Evolutionary conservation across 35 echinoderm and acorn worm genomes (phyloP), one percentile per base, ranked within the genome.

Genomic region (Ophioderma brevispina): DNA sequence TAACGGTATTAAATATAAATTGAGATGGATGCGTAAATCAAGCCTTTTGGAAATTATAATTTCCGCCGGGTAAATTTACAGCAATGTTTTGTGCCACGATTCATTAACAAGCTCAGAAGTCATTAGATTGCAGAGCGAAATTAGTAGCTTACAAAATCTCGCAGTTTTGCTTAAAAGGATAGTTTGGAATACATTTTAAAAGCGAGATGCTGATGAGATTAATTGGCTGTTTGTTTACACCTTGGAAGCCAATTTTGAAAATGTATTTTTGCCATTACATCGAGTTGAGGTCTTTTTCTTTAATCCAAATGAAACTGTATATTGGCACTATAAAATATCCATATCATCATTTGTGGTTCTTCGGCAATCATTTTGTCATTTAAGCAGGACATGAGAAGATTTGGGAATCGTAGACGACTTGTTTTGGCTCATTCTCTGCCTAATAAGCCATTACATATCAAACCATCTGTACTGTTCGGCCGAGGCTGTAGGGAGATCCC

Each of bases 341-440:
- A 70, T 70, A 25, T 70, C 17, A 70, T 70, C 59, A 70, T 70
- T 70, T 70, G 59, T 30, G 23, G 5, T 2, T 70, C 59, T 70
- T 8, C 28, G 59, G 59, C 59, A 70, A 70, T 70, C 59, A 70
- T 70, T 70, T 70, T 70, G 59, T 70, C 59, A 70, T 70, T 70
- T 70, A 70, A 70, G 59, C 59, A 70, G 59, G 59, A 18, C 59
- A 13, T 18, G 59, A 6, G 28, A 70, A 30, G 15, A 15, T 70
- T 25, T 15, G 15, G 28, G 59, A 70, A 70, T 70, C 59, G n/a
- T 70, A 25, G n/a, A 70, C 28, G 59, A 70, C 10, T 70, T 18
- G 59, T 25, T 70, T 6, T 25, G 59, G 17, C 59, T 70, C 59
- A 70, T 70, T 70, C 59, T 30, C 17, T 25, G n/a, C 17, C 59